Percentiles rank a stretch among this genome's conserved stretches.
phyloP scores from a whole-genome alignment of 2,888 invertebrate species.

The Drosophila sordidapex region DNA sequence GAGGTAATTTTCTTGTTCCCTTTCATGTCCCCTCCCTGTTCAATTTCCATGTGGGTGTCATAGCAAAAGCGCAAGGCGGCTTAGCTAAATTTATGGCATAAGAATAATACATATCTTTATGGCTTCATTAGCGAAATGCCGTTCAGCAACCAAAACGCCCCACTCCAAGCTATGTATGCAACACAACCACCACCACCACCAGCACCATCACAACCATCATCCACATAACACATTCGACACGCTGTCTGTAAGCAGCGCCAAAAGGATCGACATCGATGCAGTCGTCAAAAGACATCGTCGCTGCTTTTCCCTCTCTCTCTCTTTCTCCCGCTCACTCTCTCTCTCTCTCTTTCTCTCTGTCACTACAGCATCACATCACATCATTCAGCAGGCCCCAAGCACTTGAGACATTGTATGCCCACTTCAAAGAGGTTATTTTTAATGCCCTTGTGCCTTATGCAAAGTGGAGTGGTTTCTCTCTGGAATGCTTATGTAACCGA shows the following conservation, averaged over 20 bases:
- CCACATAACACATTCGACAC: constrained; percentile 70
- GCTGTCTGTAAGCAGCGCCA: constrained; percentile 72
- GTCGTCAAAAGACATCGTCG: constrained; percentile 61
- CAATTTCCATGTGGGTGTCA: constrained; percentile 66
- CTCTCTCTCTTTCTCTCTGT: constrained; percentile 35
- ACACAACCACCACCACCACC: neutral
- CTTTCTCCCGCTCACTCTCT: constrained; percentile 23
- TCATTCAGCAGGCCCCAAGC: constrained; percentile 56
- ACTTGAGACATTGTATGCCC: constrained; percentile 75
- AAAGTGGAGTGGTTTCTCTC: constrained; percentile 30
- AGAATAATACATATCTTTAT: constrained; percentile 83
- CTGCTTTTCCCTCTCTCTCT: constrained; percentile 31
- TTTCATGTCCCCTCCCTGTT: constrained; percentile 2
- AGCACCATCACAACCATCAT: constrained; percentile 12
- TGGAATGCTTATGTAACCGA: constrained; percentile 26
- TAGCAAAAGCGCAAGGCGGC: constrained; percentile 48
- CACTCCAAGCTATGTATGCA: constrained; percentile 24
- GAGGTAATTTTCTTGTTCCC: constrained; percentile 21
- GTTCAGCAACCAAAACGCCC: constrained; percentile 57
- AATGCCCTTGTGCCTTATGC: constrained; percentile 59
- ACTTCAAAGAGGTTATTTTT: constrained; percentile 60
- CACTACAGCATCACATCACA: constrained; percentile 53
- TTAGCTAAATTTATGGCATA: constrained; percentile 72
- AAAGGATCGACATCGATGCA: constrained; percentile 71
- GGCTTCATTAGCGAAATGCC: constrained; percentile 83